A percentile compares a stretch with the other conserved stretches of the same genome.
These are phyloP conservation scores for Sebastes vulpes DNA, from an alignment of 2,797 vertebrate genomes.

Conservation along the genomic window DNA sequence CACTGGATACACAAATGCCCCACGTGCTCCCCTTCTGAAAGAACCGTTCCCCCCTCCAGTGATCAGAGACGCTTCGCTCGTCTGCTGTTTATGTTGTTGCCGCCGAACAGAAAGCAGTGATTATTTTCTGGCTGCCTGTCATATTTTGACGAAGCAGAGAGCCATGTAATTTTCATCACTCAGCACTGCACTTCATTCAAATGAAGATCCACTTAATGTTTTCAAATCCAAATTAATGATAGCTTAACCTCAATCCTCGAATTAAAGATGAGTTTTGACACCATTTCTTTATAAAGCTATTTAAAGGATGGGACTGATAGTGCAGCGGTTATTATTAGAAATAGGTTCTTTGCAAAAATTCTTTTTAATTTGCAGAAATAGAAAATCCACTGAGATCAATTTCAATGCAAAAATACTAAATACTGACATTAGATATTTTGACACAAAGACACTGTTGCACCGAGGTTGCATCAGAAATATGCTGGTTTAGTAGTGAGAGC, in stretches of 20 bases:
- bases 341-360: constrained; percentile 32
- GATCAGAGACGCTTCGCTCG: constrained; percentile 46
- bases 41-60: constrained; percentile 53
- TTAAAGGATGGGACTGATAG: constrained; percentile 44
- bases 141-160: constrained; percentile 51
- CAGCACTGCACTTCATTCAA: constrained; percentile 60
- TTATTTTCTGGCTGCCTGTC: constrained; percentile 68
- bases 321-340: constrained; percentile 55
- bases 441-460: constrained; percentile 31
- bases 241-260: constrained; percentile 71
- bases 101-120: constrained; percentile 55
- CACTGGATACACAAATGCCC: constrained; percentile 62
- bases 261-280: constrained; percentile 68
- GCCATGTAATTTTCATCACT: constrained; percentile 66
- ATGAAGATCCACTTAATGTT: constrained; percentile 65
- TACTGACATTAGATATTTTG: constrained; percentile 17
- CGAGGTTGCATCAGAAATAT: constrained; percentile 32
- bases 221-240: constrained; percentile 75
- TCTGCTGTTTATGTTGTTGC: constrained; percentile 61
- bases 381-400: constrained; percentile 41
- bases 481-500: constrained; percentile 11
- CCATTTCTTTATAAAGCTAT: constrained; percentile 54
- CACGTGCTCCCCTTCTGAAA: constrained; percentile 38
- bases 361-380: constrained; percentile 43
- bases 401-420: constrained; percentile 30